A percentile compares a stretch with the other conserved stretches of the same genome.
Evolutionary conservation across 2,113 vertebrate genomes (phyloP).

Genomic region (Sapajus apella): DNA sequence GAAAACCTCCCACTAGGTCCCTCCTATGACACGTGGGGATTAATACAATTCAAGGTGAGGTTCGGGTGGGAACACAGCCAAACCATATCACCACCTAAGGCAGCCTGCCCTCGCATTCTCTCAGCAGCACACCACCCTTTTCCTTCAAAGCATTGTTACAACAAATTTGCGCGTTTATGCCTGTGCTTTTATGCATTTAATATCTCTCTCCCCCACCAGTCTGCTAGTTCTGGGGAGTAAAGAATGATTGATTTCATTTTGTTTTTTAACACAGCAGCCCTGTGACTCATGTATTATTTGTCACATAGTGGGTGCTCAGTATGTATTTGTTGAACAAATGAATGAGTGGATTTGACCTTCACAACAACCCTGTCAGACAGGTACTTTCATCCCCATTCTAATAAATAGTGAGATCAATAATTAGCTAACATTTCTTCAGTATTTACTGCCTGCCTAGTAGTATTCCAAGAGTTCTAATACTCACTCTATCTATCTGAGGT

Average conservation of each 20-base stretch:
- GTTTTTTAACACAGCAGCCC: neutral
- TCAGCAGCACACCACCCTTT: accelerated
- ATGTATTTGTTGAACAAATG: neutral
- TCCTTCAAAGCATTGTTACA: neutral
- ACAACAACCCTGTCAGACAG: neutral
- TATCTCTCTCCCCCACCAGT: neutral
- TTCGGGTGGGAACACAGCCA: too few relatives aligned
- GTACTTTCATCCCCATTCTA: neutral
- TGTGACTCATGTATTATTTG: neutral
- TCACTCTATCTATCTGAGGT: neutral
- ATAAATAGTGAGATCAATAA: neutral
- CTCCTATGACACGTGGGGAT: too few relatives aligned
- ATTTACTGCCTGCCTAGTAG: neutral
- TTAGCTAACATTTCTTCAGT: neutral
- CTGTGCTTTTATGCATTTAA: neutral
- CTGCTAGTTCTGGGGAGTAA: neutral
- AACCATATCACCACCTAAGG: neutral
- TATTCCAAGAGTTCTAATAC: neutral
- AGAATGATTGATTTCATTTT: neutral
- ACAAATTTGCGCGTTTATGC: accelerated
- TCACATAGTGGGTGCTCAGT: neutral
- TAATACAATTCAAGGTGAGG: too few relatives aligned
- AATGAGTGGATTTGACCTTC: neutral
- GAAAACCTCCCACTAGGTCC: too few relatives aligned
- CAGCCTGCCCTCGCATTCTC: too few relatives aligned